Evolutionary conservation across 2,888 invertebrate genomes (phyloP).

Genomic region (Diaprepes abbreviatus): DNA sequence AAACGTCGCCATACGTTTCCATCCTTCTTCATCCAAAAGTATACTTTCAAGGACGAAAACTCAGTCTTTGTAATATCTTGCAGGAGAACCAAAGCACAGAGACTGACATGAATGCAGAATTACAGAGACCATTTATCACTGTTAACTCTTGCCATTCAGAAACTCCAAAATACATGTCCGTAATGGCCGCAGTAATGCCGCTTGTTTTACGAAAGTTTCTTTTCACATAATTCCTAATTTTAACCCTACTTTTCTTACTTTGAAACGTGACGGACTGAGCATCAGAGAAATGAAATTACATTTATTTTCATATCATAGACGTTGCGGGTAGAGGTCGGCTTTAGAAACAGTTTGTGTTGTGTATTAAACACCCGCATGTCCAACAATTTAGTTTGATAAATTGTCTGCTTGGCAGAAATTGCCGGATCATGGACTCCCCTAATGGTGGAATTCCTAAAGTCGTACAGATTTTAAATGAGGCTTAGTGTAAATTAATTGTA

Average conservation of each 20-base stretch:
- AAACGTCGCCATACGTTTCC: not conserved
- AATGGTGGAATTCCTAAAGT: not conserved
- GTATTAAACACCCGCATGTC: not conserved
- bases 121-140: conserved; percentile 44
- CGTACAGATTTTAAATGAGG: not conserved
- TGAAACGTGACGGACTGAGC: conserved; percentile 22
- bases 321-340: not conserved
- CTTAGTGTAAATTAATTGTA: not conserved
- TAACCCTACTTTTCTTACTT: conserved; percentile 31
- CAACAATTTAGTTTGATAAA: not conserved
- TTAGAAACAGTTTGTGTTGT: conserved; percentile 3
- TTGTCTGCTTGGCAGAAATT: not conserved
- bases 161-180: conserved; percentile 40
- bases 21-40: conserved; percentile 17
- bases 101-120: conserved; percentile 44
- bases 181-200: conserved; percentile 35
- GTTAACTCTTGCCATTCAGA: conserved; percentile 44
- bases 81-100: not conserved
- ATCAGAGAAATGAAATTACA: conserved; percentile 20
- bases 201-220: conserved; percentile 43
- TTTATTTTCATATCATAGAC: conserved; percentile 29
- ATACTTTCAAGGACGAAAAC: conserved; percentile 21
- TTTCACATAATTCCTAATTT: conserved; percentile 42
- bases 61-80: conserved; percentile 35
- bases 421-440: not conserved